Conservation (phyloP, 1,140 invertebrate species). For the Drosophila navojoa region DNA sequence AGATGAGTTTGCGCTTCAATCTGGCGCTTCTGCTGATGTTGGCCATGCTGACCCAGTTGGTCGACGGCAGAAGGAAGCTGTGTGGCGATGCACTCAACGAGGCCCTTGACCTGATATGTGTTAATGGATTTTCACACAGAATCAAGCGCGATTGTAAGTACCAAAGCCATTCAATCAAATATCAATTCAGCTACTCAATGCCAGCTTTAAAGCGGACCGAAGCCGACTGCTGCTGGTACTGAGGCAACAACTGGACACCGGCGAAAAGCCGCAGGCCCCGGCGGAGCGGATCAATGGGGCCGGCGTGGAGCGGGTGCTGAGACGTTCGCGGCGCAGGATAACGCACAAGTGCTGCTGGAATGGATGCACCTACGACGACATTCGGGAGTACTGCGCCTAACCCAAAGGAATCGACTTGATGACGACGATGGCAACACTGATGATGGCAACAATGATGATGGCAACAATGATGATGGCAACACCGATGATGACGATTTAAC, state of each 20-base stretch:
- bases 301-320: conserved; percentile 28
- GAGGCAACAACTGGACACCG: conserved; percentile 9
- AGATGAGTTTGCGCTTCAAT: conserved; percentile 47
- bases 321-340: conserved; percentile 57
- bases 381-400: conserved; percentile 56
- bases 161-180: no score
- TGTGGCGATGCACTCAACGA: conserved; percentile 64
- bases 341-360: conserved; percentile 62
- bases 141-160: conserved; percentile 58
- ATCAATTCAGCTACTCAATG: conserved; percentile 2
- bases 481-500: background rate
- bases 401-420: no score
- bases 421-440: no score
- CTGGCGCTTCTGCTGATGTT: conserved; percentile 60
- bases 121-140: conserved; percentile 57
- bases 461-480: no score
- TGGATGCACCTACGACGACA: conserved; percentile 72
- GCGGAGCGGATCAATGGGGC: conserved; percentile 3
- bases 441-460: no score
- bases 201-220: conserved; percentile 36
- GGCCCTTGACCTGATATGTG: conserved; percentile 67
- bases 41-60: conserved; percentile 51
- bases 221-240: conserved; percentile 21
- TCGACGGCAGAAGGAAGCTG: conserved; percentile 57
- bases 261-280: background rate